Percentiles rank a stretch among this genome's conserved stretches.
Evolutionary conservation across 2,888 invertebrate genomes (phyloP).

Genomic region (Neoascia interrupta): DNA sequence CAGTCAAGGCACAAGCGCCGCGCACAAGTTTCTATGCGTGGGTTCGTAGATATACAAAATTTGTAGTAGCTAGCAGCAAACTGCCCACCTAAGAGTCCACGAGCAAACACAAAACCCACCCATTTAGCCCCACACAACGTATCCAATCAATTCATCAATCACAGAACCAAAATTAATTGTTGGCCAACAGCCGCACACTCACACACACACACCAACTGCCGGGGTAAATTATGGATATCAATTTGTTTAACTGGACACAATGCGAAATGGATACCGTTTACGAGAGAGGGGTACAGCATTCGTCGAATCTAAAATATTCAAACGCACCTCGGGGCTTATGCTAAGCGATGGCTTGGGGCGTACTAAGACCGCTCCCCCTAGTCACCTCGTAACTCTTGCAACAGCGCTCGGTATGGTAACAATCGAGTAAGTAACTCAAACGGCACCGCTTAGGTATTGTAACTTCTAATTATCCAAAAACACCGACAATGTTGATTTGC

Average conservation of each 20-base stretch:
- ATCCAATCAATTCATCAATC: conserved; percentile 68
- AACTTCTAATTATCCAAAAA: conserved; percentile 59
- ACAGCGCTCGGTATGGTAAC: conserved; percentile 7
- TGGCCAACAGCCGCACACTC: conserved; percentile 14
- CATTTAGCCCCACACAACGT: conserved; percentile 55
- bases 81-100: conserved; percentile 46
- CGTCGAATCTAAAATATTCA: conserved; percentile 38
- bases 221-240: conserved; percentile 56
- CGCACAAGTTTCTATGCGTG: conserved; percentile 16
- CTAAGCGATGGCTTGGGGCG: conserved; percentile 35
- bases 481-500: conserved; percentile 30
- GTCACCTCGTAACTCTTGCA: too few relatives aligned
- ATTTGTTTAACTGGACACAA: conserved; percentile 52
- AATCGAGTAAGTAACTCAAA: conserved; percentile 43
- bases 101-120: conserved; percentile 44
- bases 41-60: conserved; percentile 27
- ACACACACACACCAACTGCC: conserved; percentile 7
- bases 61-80: conserved; percentile 40
- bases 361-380: too few relatives aligned
- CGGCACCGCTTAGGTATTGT: conserved; percentile 60
- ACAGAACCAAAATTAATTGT: conserved; percentile 58
- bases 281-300: background rate
- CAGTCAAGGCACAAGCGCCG: too few relatives aligned
- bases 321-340: conserved; percentile 47
- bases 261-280: conserved; percentile 37